A percentile compares a stretch with the other conserved stretches of the same genome.
Evolutionary conservation across 2,888 invertebrate genomes (phyloP).

Genomic region (Erebia ligea): DNA sequence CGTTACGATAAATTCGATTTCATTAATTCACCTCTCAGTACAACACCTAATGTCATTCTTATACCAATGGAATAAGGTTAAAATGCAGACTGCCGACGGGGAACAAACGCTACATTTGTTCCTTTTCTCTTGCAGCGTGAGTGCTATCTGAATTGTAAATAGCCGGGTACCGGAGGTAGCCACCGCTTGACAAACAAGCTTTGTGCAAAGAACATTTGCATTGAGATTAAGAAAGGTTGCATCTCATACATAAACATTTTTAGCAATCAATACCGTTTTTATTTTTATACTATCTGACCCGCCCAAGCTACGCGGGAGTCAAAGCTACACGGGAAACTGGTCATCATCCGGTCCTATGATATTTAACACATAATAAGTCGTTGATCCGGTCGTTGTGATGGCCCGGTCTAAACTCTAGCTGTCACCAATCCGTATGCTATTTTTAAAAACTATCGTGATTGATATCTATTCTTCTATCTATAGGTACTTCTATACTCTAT

Average conservation of each 20-base stretch:
- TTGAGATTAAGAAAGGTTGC: slow-evolving; percentile 38
- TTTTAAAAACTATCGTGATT: too few species aligned
- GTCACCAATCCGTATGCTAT: too few species aligned
- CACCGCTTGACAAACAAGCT: slow-evolving; percentile 33
- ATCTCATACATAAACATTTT: slow-evolving; percentile 28
- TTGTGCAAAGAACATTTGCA: slow-evolving; percentile 40
- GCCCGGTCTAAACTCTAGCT: too few species aligned
- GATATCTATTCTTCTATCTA: too few species aligned
- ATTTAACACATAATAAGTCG: too few species aligned
- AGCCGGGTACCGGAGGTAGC: slow-evolving; percentile 22
- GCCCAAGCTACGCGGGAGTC: neutral
- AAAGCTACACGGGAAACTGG: too few species aligned
- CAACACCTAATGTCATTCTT: neutral
- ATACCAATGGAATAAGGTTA: neutral
- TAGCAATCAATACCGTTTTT: slow-evolving; percentile 3
- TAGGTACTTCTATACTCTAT: too few species aligned
- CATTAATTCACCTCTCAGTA: neutral
- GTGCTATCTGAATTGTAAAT: slow-evolving; percentile 41
- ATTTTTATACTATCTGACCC: neutral
- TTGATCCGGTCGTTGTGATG: too few species aligned
- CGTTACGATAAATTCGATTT: neutral
- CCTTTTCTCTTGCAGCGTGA: slow-evolving; percentile 26
- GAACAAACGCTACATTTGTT: neutral
- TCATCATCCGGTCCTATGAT: too few species aligned
- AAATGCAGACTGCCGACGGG: neutral